These are phyloP conservation scores for Acanthosepion pharaonis DNA, from an alignment of 2,888 invertebrate species.

Conservation along the genomic window DNA sequence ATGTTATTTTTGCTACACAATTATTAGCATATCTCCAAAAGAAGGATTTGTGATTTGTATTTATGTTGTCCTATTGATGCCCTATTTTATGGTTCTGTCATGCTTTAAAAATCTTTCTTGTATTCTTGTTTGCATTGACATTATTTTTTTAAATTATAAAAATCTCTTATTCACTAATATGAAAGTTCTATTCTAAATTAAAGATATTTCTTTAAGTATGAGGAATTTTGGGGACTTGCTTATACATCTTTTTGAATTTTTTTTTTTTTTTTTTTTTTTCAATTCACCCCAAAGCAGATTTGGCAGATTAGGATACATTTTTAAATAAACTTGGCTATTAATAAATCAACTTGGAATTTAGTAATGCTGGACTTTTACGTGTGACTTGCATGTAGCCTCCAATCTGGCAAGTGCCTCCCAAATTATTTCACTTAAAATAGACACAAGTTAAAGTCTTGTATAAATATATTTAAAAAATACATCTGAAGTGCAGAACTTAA, in stretches of 20 bases:
- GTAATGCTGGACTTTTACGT: no score
- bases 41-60: no score
- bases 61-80: not conserved
- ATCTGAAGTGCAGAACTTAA: not conserved
- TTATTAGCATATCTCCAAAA: no score
- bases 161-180: not conserved
- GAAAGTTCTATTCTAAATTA: not conserved
- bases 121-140: not conserved
- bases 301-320: no score
- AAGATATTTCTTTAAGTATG: not conserved
- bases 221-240: not conserved
- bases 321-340: no score
- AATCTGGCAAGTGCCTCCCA: not conserved
- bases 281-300: no score
- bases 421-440: not conserved
- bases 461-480: not conserved
- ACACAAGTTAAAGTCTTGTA: not conserved
- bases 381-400: not conserved
- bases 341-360: no score
- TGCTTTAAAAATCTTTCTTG: not conserved
- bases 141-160: not conserved
- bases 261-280: not conserved
- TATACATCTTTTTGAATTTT: not conserved
- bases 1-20: not conserved
- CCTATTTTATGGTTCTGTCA: not conserved